Evolutionary conservation across 2,888 invertebrate genomes (phyloP).

Genomic region (Macaria notata): DNA sequence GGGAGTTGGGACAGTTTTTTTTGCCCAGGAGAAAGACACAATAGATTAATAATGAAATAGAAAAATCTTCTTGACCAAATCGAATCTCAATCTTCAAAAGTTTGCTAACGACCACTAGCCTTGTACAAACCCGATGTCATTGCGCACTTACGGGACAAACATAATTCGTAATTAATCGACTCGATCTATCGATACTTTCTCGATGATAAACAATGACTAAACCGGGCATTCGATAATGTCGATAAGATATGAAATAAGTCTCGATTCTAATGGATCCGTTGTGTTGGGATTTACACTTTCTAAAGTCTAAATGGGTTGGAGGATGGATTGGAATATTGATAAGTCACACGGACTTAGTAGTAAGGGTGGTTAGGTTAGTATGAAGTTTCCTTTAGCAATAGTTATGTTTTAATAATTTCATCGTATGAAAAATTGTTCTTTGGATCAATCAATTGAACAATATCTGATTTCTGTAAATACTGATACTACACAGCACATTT

Average conservation of each 20-base stretch:
- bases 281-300: slow-evolving; percentile 77
- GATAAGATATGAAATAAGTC: slow-evolving; percentile 76
- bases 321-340: slow-evolving; percentile 75
- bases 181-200: slow-evolving; percentile 64
- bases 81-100: no score
- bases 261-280: slow-evolving; percentile 73
- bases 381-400: no score
- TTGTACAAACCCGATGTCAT: slow-evolving; percentile 58
- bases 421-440: no score
- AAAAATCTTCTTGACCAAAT: no score
- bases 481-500: no score
- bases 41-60: no score
- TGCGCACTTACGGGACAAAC: slow-evolving; percentile 67
- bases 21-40: no score
- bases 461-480: no score
- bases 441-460: no score
- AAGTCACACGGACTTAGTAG: slow-evolving; percentile 36
- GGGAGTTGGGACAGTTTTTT: no score
- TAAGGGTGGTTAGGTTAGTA: not conserved
- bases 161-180: slow-evolving; percentile 71
- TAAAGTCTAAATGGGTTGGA: slow-evolving; percentile 67
- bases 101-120: no score
- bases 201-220: slow-evolving; percentile 78
- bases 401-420: no score
- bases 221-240: slow-evolving; percentile 68